Conservation (phyloP, 2,797 vertebrate genomes). For the Adelosebastes latens region DNA sequence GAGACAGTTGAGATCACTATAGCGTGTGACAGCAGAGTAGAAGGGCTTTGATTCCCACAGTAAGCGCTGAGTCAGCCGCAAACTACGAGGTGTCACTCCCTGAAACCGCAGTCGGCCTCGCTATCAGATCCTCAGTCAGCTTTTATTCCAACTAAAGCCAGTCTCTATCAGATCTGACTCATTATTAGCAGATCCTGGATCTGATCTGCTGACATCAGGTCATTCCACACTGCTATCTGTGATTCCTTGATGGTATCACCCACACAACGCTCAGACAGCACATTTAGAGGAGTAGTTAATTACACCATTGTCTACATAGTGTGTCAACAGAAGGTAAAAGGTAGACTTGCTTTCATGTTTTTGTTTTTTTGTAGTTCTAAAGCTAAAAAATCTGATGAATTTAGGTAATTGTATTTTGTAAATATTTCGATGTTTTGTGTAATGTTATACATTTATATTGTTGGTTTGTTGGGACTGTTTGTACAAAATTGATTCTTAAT, state of each 20-base stretch:
- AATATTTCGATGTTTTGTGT: constrained; percentile 63
- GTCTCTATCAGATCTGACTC: constrained; percentile 76
- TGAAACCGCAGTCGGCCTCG: constrained; percentile 52
- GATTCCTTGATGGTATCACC: constrained; percentile 65
- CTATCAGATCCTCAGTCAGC: constrained; percentile 77
- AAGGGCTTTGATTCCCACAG: constrained; percentile 82
- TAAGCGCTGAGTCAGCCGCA: constrained; percentile 80
- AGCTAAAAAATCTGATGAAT: constrained; percentile 14
- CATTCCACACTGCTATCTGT: constrained; percentile 69
- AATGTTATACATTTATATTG: constrained; percentile 61
- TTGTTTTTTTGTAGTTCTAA: constrained; percentile 5
- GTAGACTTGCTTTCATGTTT: not conserved
- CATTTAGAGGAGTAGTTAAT: constrained; percentile 62
- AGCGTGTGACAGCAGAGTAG: constrained; percentile 71
- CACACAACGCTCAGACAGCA: constrained; percentile 59
- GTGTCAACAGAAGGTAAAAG: constrained; percentile 12
- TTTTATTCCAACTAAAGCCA: constrained; percentile 62
- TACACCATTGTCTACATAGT: constrained; percentile 48
- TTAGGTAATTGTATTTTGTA: constrained; percentile 54
- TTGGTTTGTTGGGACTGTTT: constrained; percentile 58
- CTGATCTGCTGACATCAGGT: constrained; percentile 79
- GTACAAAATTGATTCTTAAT: constrained; percentile 53
- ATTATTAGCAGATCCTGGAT: constrained; percentile 75
- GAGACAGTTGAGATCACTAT: constrained; percentile 65
- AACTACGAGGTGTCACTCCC: constrained; percentile 59